Base-by-base conservation (phyloP, 2,888 invertebrate species). In the Athripsodes cinereus region DNA sequence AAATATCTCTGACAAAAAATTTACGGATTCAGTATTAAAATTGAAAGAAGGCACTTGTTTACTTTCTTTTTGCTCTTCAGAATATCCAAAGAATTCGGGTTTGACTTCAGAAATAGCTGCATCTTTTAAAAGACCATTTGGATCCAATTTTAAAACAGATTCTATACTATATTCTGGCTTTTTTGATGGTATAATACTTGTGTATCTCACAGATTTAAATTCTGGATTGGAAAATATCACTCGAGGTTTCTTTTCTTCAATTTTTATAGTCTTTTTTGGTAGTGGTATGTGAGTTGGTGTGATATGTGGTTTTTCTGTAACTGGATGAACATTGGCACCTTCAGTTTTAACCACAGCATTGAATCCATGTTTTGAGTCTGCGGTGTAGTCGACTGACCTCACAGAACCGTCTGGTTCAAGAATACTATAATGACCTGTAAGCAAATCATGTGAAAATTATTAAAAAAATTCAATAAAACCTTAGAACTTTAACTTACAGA, bases 331-430 rank as follows among this genome's bases (percentile, higher is more conserved):
- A 8, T 69, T 68, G 2, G 68, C 69, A n/a, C 72, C 78, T 58
- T 76, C 75, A 64, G 75, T 81, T 64, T 81, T 82, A 2, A 83
- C 81, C 11, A 78, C 72, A 20, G 82, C 82, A 65, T 78, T 79
- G 64, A 84, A 83, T 22, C 82, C 83, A 52, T 72, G 74, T 53
- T 78, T 74, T 10, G 81, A 79, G 55, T 81, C 81, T 19, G 83
- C 80, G 22, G 82, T 80, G 68, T 84, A 84, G 65, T 83, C 79
- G 22, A 84, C 84, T 40, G 79, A 76, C 65, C 83, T 74, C 59
- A 81, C 74, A 50, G 81, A 78, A 51, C 87, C 86, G 67, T 86
- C 86, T 35, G 86, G 81, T 69, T 86, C 86, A 52, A 87, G 69
- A 19, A 87, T 74, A 65, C 85, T 86, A 68, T 87, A 87, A 68